Conservation (phyloP, 1,140 invertebrate genomes). For the Vanessa tameamea region DNA sequence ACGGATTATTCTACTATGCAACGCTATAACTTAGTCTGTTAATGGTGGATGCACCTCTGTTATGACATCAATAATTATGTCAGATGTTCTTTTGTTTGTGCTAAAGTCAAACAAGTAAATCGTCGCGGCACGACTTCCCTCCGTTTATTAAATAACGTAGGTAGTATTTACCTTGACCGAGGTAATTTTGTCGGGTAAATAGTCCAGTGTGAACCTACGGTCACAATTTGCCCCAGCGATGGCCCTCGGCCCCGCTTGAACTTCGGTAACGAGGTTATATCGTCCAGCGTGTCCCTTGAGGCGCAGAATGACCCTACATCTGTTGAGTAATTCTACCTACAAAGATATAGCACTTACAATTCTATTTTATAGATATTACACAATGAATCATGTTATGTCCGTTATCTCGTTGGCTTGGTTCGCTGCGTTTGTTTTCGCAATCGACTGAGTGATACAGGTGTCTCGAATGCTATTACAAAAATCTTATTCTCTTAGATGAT, state of each 20-base stretch:
- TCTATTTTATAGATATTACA: conserved; percentile 68
- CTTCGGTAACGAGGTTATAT: conserved; percentile 71
- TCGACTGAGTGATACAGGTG: conserved; percentile 35
- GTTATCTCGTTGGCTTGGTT: conserved; percentile 43
- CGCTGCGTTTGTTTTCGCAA: conserved; percentile 32
- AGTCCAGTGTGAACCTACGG: conserved; percentile 64
- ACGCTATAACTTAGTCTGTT: conserved; percentile 59
- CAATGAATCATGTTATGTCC: conserved; percentile 56
- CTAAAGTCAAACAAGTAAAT: conserved; percentile 43
- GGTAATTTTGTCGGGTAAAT: conserved; percentile 65
- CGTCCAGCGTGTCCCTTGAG: conserved; percentile 62
- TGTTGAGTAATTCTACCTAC: conserved; percentile 60
- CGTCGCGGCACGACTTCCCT: conserved; percentile 45
- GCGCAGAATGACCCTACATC: conserved; percentile 65
- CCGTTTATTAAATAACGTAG: conserved; percentile 60
- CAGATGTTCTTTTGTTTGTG: conserved; percentile 39
- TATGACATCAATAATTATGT: conserved; percentile 54
- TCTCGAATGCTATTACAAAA: conserved; percentile 53
- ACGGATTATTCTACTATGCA: conserved; percentile 55
- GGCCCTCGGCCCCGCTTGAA: conserved; percentile 64
- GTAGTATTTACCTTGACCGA: conserved; percentile 59
- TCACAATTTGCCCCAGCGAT: conserved; percentile 61
- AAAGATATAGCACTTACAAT: conserved; percentile 62
- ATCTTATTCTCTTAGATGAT: conserved; percentile 33
- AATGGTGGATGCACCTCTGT: conserved; percentile 58